phyloP scores from a whole-genome alignment of 2,797 vertebrate genomes.

The Sebastes paucispinis region DNA sequence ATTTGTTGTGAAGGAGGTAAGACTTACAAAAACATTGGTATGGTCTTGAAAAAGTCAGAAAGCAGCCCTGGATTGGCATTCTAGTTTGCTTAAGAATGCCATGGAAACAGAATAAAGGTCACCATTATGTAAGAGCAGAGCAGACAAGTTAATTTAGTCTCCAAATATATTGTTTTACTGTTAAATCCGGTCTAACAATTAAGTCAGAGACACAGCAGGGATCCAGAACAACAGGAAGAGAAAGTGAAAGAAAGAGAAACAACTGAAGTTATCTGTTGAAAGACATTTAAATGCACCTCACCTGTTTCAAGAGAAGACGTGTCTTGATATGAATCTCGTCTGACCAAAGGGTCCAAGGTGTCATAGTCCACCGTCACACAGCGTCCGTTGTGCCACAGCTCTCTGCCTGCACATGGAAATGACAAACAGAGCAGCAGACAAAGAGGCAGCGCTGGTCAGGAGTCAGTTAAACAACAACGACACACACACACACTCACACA shows the following conservation, averaged over 20 bases:
- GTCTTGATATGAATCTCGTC: constrained; percentile 88
- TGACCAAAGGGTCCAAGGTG: constrained; percentile 86
- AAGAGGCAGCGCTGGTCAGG: constrained; percentile 36
- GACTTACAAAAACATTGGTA: not conserved
- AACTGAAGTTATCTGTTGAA: not conserved
- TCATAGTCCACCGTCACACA: constrained; percentile 86
- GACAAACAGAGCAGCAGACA: constrained; percentile 26
- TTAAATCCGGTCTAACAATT: constrained; percentile 2
- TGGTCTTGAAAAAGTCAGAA: not conserved
- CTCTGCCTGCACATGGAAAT: constrained; percentile 75
- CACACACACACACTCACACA: not conserved
- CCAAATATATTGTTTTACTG: not conserved
- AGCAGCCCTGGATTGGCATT: not conserved
- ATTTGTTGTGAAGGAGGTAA: not conserved
- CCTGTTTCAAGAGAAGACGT: constrained; percentile 76
- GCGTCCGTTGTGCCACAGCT: constrained; percentile 79
- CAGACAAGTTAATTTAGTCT: not conserved
- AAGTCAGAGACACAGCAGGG: not conserved
- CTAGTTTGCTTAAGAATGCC: not conserved
- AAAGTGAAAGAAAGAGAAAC: constrained; percentile 18
- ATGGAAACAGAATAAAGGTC: constrained; percentile 12
- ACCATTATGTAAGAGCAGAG: not conserved
- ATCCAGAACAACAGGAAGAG: not conserved
- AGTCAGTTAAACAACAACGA: constrained; percentile 38
- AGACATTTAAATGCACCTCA: constrained; percentile 29